Percentiles rank a stretch among this genome's conserved stretches.
phyloP scores from a whole-genome alignment of 2,113 vertebrate species.

The Hippolais icterina region DNA sequence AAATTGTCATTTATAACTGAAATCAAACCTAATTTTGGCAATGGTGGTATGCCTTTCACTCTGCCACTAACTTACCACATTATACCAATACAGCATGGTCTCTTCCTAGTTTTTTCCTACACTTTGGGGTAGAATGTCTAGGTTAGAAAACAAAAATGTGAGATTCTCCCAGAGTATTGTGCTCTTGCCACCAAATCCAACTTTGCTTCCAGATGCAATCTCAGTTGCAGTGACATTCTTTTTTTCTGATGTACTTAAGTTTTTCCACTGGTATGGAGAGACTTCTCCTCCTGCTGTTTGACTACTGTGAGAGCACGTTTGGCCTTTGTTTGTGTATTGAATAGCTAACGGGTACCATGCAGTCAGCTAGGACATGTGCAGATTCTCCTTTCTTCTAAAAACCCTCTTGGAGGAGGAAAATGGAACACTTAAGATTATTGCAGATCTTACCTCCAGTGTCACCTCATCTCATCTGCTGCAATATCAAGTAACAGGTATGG shows the following conservation, averaged over 20 bases:
- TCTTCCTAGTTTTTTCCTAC: not conserved
- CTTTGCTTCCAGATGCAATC: not conserved
- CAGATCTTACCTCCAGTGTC: not conserved
- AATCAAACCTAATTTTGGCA: not conserved
- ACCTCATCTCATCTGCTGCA: not conserved
- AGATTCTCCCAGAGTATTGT: not conserved
- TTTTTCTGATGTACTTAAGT: not conserved
- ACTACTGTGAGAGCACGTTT: not conserved
- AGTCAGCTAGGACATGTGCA: not conserved
- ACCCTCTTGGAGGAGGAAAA: not conserved
- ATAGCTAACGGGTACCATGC: not conserved
- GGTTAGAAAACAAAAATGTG: not conserved
- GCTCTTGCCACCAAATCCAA: not conserved
- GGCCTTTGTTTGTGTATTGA: not conserved
- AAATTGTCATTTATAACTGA: not conserved
- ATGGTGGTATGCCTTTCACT: not conserved
- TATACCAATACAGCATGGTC: not conserved
- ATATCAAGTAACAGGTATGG: fast-evolving
- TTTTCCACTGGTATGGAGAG: not conserved
- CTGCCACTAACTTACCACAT: not conserved
- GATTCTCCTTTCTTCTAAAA: not conserved
- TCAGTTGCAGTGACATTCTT: not conserved
- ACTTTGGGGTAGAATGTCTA: not conserved
- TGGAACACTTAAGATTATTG: not conserved
- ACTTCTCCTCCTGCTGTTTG: not conserved